Percentiles rank a stretch among this genome's conserved stretches.
These are phyloP conservation scores for Palythoa grandiflora DNA, from an alignment of 92 coral and sea anemone species.

Conservation along the genomic window DNA sequence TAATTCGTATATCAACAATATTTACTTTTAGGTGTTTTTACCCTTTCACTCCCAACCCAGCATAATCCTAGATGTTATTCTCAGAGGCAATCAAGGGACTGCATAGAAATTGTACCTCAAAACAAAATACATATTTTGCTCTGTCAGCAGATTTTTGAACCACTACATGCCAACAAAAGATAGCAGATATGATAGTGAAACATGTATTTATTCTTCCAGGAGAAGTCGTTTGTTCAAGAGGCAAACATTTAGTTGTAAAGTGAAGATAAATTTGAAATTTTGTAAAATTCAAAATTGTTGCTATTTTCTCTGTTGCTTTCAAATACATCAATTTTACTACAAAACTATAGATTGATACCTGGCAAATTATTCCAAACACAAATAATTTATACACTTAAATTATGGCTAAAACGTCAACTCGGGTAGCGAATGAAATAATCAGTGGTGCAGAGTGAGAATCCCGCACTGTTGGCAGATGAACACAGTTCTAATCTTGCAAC, in stretches of 20 bases:
- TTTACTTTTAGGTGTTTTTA: too few relatives aligned
- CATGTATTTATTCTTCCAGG: too few relatives aligned
- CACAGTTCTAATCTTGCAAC: neutral
- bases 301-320: neutral
- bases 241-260: too few relatives aligned
- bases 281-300: neutral
- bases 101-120: too few relatives aligned
- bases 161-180: neutral
- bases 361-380: neutral
- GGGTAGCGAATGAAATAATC: neutral
- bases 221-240: too few relatives aligned
- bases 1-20: too few relatives aligned
- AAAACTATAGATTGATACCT: neutral
- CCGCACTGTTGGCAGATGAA: too few relatives aligned
- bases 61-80: too few relatives aligned
- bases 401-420: neutral
- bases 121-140: neutral
- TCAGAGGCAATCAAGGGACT: too few relatives aligned
- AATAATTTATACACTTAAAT: neutral
- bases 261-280: too few relatives aligned
- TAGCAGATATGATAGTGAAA: neutral
- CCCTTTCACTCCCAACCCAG: too few relatives aligned
- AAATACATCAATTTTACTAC: neutral
- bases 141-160: neutral
- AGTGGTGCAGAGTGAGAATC: neutral